Conservation (phyloP, 2,888 invertebrate genomes). For the Temnothorax unifasciatus region DNA sequence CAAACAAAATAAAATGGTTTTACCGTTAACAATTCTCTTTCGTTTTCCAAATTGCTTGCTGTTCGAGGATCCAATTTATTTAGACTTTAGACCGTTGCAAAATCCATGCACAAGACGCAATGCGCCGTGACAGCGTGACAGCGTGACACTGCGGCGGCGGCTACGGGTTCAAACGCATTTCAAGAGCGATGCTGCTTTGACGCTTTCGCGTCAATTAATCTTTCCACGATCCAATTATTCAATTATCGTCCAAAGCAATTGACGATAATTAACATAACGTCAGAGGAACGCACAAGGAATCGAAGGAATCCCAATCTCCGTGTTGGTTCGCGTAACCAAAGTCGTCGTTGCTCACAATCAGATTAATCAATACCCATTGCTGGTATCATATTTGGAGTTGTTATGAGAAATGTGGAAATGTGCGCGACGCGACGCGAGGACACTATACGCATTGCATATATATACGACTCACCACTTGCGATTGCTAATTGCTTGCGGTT, state of each 20-base stretch:
- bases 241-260: background rate
- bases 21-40: background rate
- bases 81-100: background rate
- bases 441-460: too few relatives aligned
- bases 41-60: background rate
- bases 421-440: background rate
- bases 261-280: background rate
- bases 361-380: constrained; percentile 35
- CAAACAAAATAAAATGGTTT: background rate
- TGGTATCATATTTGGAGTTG: constrained; percentile 8
- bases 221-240: background rate
- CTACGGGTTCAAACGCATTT: background rate
- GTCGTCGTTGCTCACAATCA: background rate
- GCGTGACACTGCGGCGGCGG: background rate
- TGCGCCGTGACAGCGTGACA: background rate
- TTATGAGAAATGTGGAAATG: background rate
- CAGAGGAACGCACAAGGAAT: background rate
- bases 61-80: background rate
- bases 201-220: background rate
- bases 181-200: background rate
- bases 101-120: background rate
- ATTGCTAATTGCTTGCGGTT: too few relatives aligned
- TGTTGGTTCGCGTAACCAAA: constrained; percentile 8
- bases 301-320: background rate
- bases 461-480: too few relatives aligned